Conservation (phyloP, 2,888 invertebrate genomes). For the Autographa pulchrina region DNA sequence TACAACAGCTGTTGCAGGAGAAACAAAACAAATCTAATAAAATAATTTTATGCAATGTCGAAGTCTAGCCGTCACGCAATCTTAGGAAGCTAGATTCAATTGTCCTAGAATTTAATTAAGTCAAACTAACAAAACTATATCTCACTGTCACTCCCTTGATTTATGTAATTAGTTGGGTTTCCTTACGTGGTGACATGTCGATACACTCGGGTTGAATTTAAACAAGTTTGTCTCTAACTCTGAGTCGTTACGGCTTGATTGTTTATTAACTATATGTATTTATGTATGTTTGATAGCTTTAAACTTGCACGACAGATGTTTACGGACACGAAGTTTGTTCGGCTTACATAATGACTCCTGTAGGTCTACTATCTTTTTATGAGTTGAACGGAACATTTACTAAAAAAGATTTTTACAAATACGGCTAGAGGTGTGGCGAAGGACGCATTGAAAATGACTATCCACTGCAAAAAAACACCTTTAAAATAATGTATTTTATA, state of each 20-base stretch:
- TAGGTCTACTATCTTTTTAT: background rate
- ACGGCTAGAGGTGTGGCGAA: too few relatives aligned
- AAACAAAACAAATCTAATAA: too few relatives aligned
- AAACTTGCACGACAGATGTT: conserved; percentile 26
- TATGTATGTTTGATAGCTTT: conserved; percentile 30
- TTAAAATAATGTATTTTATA: too few relatives aligned
- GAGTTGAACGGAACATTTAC: background rate
- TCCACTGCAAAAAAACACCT: too few relatives aligned
- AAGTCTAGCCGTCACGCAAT: too few relatives aligned
- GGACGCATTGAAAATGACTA: too few relatives aligned
- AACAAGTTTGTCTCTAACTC: conserved; percentile 37
- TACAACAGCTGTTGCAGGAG: too few relatives aligned
- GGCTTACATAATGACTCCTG: background rate
- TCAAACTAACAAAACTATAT: background rate
- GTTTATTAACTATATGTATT: conserved; percentile 38
- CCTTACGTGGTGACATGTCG: conserved; percentile 38
- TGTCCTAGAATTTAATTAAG: background rate
- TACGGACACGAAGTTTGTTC: conserved; percentile 15
- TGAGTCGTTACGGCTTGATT: conserved; percentile 40
- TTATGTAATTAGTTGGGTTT: conserved; percentile 40
- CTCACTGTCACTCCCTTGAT: conserved; percentile 25
- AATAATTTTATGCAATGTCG: too few relatives aligned
- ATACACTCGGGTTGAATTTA: conserved; percentile 49
- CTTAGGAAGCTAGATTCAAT: too few relatives aligned
- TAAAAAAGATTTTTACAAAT: too few relatives aligned